A percentile compares a stretch with the other conserved stretches of the same genome.
phyloP scores from a whole-genome alignment of 2,888 invertebrate species.

The Melikaiella ostensackeni region DNA sequence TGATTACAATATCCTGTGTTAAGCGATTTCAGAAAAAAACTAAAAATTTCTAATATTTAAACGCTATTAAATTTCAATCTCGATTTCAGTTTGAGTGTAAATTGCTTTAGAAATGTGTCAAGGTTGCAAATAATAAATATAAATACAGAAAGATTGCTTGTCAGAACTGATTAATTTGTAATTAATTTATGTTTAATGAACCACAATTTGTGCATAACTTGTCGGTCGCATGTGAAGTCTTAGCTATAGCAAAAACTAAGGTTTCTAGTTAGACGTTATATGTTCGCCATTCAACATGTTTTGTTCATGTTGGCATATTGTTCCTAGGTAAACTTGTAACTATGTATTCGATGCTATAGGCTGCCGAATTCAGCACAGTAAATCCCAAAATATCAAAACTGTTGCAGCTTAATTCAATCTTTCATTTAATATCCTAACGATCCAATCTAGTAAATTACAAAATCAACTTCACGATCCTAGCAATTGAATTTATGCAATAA shows the following conservation, averaged over 20 bases:
- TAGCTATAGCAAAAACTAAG: not conserved
- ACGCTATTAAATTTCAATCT: no score
- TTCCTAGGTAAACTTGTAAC: conserved; percentile 15
- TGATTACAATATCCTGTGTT: no score
- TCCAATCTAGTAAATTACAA: no score
- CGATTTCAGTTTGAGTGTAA: no score
- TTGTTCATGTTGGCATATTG: conserved; percentile 8
- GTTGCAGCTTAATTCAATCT: no score
- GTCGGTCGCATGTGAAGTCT: not conserved
- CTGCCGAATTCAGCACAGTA: no score
- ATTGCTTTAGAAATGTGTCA: not conserved
- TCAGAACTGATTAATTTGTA: not conserved
- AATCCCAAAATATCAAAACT: no score
- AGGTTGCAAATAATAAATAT: not conserved
- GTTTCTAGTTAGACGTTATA: not conserved
- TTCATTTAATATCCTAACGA: no score
- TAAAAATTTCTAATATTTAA: no score
- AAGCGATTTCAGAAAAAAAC: no score
- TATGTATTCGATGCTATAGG: not conserved
- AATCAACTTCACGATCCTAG: no score
- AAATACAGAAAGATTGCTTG: not conserved
- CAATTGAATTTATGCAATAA: no score
- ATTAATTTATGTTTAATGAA: conserved; percentile 2
- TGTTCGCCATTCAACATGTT: conserved; percentile 18
- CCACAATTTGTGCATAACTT: not conserved